Base-by-base conservation (phyloP, 2,888 invertebrate species). In the Heliconius charithonia region DNA sequence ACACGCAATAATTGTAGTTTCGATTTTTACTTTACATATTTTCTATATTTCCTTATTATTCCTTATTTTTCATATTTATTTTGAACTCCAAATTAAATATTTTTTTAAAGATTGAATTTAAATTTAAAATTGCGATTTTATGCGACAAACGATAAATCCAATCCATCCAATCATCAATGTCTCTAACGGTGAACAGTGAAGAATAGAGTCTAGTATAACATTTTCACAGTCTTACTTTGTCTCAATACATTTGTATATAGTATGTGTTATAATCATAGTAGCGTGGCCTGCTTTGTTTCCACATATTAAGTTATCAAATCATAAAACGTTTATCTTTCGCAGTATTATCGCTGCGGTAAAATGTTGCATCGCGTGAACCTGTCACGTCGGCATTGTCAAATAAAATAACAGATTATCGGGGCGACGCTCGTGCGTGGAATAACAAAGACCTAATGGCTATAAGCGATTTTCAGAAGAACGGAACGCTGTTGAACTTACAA, bases 391-490 rank as follows among this genome's bases (percentile, higher is more conserved):
- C 83, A 82, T 83, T 86, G 88, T 88, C 89, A 89, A 88, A 89
- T 89, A 89, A 90, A 90, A 90, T 90, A 89, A 90, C 89, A 89
- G 89, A 90, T 90, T 89, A 90, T 89, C 88, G 89, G 87, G 85
- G 86, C 82, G 82, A 81, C 76, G 83, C 82, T 82, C 88, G 88
- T 86, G 89, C 85, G 84, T 85, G 84, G 89, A 89, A 90, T 89
- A 88, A 85, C 86, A 89, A 88, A 83, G 77, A 78, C 81, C 78
- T 86, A 86, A 87, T 87, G 86, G 87, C 82, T 85, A 84, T 85
- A 86, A 85, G 86, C 86, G 87, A 86, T 88, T 86, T 86, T 80
- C 84, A 83, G 82, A 84, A 85, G 85, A 84, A 83, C 79, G 85
- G 82, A 84, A 85, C 85, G 85, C 84, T 85, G 85, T 86, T 86